Evolutionary conservation across 2,113 vertebrate species (phyloP).

Genomic region (Salvelinus namaycush): DNA sequence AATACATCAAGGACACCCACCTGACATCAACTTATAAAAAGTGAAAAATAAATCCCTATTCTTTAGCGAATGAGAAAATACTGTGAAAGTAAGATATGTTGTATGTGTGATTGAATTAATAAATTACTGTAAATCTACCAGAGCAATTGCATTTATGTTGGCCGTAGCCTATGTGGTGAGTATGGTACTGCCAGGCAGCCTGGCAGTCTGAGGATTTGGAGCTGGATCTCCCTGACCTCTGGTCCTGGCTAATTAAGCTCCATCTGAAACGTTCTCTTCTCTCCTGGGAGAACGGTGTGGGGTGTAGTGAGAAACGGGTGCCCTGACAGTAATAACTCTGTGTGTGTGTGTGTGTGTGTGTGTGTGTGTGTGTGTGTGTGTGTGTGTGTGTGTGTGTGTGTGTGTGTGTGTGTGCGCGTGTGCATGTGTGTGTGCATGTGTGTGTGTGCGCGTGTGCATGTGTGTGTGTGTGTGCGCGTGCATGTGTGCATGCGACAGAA

Average conservation of each 20-base stretch:
- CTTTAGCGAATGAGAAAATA: not conserved
- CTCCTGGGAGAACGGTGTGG: not conserved
- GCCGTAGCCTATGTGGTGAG: not conserved
- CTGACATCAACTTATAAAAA: not conserved
- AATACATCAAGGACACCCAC: not conserved
- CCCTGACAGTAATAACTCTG: conserved; percentile 35
- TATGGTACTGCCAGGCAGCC: not conserved
- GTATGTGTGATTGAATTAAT: too few relatives aligned
- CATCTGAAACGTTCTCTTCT: conserved; percentile 30
- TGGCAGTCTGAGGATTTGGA: not conserved
- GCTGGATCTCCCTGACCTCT: not conserved
- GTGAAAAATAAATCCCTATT: not conserved
- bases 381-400: conserved; percentile 14
- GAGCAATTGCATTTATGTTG: too few relatives aligned
- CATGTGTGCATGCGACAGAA: not conserved
- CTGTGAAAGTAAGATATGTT: too few relatives aligned
- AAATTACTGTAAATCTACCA: too few relatives aligned
- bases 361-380: not conserved
- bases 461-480: too few relatives aligned
- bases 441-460: not conserved
- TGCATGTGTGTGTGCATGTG: conserved; percentile 20
- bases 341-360: not conserved
- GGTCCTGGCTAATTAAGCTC: conserved; percentile 47
- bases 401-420: conserved; percentile 5
- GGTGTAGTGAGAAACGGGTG: conserved; percentile 22